Evolutionary conservation across 2,113 vertebrate species (phyloP).

Genomic region (Melierax canorus): DNA sequence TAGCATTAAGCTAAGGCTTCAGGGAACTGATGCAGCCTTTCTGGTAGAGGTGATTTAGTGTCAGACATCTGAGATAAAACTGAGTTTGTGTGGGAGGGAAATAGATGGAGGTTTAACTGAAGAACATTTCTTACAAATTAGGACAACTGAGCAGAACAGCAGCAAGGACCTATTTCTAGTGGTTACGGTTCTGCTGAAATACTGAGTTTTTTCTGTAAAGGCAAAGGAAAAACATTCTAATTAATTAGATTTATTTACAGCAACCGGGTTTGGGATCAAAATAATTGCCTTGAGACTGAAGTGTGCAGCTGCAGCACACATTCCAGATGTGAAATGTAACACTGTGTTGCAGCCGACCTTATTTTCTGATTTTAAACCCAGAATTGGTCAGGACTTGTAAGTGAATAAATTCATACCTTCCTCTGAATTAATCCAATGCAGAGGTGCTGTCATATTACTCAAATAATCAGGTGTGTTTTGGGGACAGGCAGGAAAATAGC

Average conservation of each 20-base stretch:
- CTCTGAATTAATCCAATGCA: background rate
- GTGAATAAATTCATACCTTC: background rate
- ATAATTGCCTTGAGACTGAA: conserved; percentile 31
- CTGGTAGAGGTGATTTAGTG: conserved; percentile 14
- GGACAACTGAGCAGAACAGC: background rate
- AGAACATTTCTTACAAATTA: background rate
- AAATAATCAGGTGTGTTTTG: background rate
- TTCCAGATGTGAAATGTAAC: conserved; percentile 38
- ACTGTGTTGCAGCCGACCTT: background rate
- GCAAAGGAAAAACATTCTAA: background rate
- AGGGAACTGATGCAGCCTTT: background rate
- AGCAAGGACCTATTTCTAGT: background rate
- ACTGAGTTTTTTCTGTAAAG: background rate
- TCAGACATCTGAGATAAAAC: conserved; percentile 28
- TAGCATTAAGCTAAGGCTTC: background rate
- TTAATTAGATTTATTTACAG: conserved; percentile 49
- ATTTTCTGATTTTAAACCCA: background rate
- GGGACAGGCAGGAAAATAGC: background rate
- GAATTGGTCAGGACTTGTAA: background rate
- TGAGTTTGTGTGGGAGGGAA: conserved; percentile 25
- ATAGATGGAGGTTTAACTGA: background rate
- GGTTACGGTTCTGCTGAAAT: background rate
- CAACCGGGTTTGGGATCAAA: background rate
- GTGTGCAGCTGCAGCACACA: conserved; percentile 1
- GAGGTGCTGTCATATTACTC: background rate